Evolutionary conservation across 2,888 invertebrate genomes (phyloP), one percentile per base, ranked within the genome.

Genomic region (Acanthococcus lagerstroemiae): DNA sequence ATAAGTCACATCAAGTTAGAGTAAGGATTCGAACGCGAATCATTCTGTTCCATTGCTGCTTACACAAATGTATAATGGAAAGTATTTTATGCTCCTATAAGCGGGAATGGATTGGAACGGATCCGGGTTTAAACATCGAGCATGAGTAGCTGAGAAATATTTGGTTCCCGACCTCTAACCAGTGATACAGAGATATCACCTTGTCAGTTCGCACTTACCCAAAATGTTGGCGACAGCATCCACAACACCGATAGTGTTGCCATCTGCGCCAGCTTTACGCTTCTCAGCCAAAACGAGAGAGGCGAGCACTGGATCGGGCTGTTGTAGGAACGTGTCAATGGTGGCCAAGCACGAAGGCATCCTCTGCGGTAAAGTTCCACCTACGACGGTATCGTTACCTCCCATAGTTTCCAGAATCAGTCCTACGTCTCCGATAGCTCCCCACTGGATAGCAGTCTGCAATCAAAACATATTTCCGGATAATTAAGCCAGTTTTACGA

Each of bases 341-440:
- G 91, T 86, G 71, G 84, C 79, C 72, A 97, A 79, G 77, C 97
- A 97, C 25, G 94, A 95, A n/a, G 85, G 78, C 81, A 99, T 92
- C 72, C 94, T 84, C 78, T 99, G 97, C 15, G 97, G 97, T 71
- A 95, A 77, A 6, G 97, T 97, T 70, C 97, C 97, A 68, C 95
- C 94, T 71, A 97, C 88, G 72, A 91, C 91, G 0, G 88, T 86
- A 58, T 93, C 90, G 77, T 94, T 95, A 55, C 92, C 90, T 55
- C 92, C 88, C 84, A 95, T 88, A 55, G 86, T 88, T 73, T 95
- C 93, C 73, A 90, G 78, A 68, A 97, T 84, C 66, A 97, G 82
- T 61, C 97, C 97, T 48, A 95, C 95, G 76, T 99, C 97, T 67
- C 95, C 97, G 73, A 99, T 90, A 68, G 96, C 97, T 71, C 99